Conservation (phyloP, 2,113 vertebrate genomes). For the Phylloscopus whistleri region DNA sequence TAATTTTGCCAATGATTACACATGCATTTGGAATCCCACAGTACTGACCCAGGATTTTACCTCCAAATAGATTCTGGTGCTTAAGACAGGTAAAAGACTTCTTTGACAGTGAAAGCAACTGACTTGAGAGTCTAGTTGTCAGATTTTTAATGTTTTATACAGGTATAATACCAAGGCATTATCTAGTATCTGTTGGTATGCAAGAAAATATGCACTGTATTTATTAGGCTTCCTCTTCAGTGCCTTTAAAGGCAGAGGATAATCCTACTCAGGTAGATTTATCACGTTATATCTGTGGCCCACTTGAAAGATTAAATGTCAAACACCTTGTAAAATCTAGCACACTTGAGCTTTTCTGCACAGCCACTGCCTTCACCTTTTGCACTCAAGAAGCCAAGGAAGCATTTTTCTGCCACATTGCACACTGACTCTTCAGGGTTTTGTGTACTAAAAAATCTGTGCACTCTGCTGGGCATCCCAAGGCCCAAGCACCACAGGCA, state of each 20-base stretch:
- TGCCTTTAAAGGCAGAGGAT: neutral
- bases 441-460: neutral
- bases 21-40: accelerated
- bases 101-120: neutral
- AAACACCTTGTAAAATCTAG: neutral
- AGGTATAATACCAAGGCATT: neutral
- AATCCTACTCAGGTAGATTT: neutral
- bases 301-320: neutral
- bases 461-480: neutral
- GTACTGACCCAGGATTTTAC: neutral
- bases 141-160: neutral
- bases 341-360: neutral
- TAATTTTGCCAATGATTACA: slow-evolving; percentile 9
- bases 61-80: neutral
- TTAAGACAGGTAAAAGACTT: neutral
- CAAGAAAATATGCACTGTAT: neutral
- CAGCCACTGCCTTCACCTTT: neutral
- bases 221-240: neutral
- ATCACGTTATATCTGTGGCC: neutral
- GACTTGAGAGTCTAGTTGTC: neutral
- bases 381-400: neutral
- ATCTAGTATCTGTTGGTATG: neutral
- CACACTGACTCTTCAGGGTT: neutral
- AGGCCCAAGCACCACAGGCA: neutral
- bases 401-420: neutral